Conservation (phyloP, 2,888 invertebrate genomes). For the Pollenia angustigena region DNA sequence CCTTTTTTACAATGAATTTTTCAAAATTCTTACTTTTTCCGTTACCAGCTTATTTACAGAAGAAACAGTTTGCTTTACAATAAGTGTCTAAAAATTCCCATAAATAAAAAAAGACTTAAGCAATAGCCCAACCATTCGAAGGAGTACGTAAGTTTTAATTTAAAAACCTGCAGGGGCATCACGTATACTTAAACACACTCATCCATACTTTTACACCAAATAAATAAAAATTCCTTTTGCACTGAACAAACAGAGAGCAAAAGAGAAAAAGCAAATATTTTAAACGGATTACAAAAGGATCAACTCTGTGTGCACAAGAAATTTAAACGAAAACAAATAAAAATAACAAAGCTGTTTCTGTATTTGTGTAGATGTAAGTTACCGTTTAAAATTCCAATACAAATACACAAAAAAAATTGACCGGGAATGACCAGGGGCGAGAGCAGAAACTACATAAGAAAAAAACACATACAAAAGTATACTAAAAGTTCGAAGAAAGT, state of each 20-base stretch:
- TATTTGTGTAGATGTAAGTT: neutral
- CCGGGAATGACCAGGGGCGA: neutral
- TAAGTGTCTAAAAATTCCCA: too few relatives aligned
- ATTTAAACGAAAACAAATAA: conserved; percentile 10
- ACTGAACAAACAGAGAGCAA: neutral
- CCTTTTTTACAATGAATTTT: too few relatives aligned
- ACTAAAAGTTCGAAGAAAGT: too few relatives aligned
- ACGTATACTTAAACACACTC: too few relatives aligned
- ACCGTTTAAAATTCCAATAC: conserved; percentile 16
- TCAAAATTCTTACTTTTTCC: too few relatives aligned
- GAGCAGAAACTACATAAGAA: neutral
- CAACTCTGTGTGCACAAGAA: conserved; percentile 36
- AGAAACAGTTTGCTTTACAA: too few relatives aligned
- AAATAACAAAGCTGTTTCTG: neutral
- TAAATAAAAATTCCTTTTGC: conserved; percentile 32
- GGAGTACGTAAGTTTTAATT: too few relatives aligned
- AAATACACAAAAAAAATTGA: neutral
- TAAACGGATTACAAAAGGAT: conserved; percentile 51
- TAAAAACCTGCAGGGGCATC: too few relatives aligned
- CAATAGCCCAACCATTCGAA: too few relatives aligned
- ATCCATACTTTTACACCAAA: neutral
- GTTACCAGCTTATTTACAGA: too few relatives aligned
- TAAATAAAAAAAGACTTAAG: too few relatives aligned
- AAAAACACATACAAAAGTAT: neutral
- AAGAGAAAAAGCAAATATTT: conserved; percentile 17